phyloP scores from a whole-genome alignment of 2,888 invertebrate genomes.

The Atethmia centrago region DNA sequence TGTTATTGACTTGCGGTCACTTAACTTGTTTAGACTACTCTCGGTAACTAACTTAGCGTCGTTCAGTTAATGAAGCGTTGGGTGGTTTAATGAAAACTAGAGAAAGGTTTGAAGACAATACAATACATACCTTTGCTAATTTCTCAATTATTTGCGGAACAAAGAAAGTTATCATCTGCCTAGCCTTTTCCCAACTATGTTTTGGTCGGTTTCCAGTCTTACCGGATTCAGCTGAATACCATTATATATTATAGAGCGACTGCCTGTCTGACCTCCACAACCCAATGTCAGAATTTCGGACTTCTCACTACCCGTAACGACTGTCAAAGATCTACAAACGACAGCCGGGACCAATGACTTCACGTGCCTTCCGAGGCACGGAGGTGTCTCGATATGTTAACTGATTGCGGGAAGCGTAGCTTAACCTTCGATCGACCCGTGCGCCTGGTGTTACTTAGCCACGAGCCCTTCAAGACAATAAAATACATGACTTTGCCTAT shows the following conservation, averaged over 20 bases:
- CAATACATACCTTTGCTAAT: conserved; percentile 6
- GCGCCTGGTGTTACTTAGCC: neutral
- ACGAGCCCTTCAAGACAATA: neutral
- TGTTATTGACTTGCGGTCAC: conserved; percentile 50
- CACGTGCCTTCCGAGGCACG: neutral
- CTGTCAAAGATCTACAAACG: neutral
- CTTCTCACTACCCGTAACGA: neutral
- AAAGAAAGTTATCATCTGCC: neutral
- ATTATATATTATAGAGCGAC: neutral
- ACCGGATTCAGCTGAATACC: neutral
- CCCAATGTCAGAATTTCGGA: neutral
- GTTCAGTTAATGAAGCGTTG: conserved; percentile 21
- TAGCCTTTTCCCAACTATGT: too few species aligned
- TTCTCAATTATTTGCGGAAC: neutral
- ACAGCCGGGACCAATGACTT: neutral
- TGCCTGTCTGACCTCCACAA: neutral
- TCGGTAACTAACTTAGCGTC: conserved; percentile 27
- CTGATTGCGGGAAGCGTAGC: neutral
- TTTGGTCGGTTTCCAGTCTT: too few species aligned
- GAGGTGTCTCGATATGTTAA: too few species aligned
- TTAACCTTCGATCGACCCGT: neutral
- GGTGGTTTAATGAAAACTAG: conserved; percentile 1
- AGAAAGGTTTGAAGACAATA: conserved; percentile 13
- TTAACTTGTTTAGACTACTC: conserved; percentile 27
- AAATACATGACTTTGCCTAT: too few species aligned